phyloP scores from a whole-genome alignment of 2,888 invertebrate genomes.

The Rugalucina vietnamica region DNA sequence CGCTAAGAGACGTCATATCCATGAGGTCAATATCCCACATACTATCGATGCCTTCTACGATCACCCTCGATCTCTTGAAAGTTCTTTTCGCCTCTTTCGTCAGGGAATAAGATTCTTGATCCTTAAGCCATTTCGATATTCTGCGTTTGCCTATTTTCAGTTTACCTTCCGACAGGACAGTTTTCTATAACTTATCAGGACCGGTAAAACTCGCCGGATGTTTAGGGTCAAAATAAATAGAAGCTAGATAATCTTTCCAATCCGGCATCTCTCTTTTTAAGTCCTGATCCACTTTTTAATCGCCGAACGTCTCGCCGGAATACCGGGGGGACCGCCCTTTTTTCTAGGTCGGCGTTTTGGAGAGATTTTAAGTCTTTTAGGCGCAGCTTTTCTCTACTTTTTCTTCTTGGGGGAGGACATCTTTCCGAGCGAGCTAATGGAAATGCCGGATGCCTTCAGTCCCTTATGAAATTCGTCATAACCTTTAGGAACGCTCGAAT shows the following conservation, averaged over 20 bases:
- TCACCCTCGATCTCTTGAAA: not conserved
- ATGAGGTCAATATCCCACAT: not conserved
- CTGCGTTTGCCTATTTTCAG: not conserved
- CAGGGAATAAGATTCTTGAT: not conserved
- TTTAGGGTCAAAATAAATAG: not conserved
- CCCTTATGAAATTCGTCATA: no score
- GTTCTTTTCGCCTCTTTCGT: not conserved
- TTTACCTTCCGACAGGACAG: not conserved
- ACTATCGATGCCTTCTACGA: not conserved
- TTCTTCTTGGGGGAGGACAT: no score
- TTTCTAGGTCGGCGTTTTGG: no score
- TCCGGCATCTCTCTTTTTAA: no score
- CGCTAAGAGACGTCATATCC: not conserved
- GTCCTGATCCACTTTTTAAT: no score
- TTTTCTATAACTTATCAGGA: not conserved
- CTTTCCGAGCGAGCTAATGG: no score
- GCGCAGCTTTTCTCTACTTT: no score
- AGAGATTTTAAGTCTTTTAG: no score
- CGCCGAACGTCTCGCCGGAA: no score
- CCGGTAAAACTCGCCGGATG: not conserved
- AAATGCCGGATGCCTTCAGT: no score
- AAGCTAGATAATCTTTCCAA: not conserved
- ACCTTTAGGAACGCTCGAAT: no score
- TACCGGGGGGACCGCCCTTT: no score
- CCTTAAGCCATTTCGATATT: not conserved